Percentiles rank a stretch among this genome's conserved stretches.
Conservation (phyloP, 2,113 vertebrate species). For the Mobula hypostoma region DNA sequence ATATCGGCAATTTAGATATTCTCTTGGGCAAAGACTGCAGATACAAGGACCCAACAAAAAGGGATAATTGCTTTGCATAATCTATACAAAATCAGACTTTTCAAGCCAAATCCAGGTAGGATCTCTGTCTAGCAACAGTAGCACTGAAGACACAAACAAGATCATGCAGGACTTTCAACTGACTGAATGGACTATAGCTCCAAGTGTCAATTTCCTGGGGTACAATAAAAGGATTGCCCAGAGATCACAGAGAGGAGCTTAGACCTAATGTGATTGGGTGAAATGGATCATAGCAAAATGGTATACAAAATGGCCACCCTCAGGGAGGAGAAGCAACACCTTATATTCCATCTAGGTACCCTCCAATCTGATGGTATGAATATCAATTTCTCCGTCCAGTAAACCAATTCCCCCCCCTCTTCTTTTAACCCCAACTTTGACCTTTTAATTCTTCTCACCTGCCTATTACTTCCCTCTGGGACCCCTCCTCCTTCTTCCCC, state of each 20-base stretch:
- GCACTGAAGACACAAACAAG: background rate
- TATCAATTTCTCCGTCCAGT: too few species aligned
- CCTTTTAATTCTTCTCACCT: too few species aligned
- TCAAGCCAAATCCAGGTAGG: background rate
- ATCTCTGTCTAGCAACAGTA: background rate
- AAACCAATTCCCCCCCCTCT: too few species aligned
- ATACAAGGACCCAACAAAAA: background rate
- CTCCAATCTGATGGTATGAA: too few species aligned
- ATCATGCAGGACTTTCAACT: background rate
- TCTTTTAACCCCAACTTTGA: too few species aligned
- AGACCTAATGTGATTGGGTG: background rate
- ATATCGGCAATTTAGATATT: background rate
- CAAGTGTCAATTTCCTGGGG: background rate
- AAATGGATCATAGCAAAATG: background rate
- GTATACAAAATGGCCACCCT: too few species aligned
- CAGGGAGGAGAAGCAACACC: too few species aligned
- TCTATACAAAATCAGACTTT: background rate
- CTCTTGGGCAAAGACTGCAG: background rate
- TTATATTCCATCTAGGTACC: too few species aligned
- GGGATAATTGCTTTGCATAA: background rate
- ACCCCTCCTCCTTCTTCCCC: too few species aligned
- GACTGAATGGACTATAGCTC: background rate
- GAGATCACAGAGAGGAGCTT: background rate
- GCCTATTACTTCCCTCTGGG: too few species aligned
- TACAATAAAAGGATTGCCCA: background rate